phyloP scores from a whole-genome alignment of 2,888 invertebrate species.

The Pristionchus mayeri region DNA sequence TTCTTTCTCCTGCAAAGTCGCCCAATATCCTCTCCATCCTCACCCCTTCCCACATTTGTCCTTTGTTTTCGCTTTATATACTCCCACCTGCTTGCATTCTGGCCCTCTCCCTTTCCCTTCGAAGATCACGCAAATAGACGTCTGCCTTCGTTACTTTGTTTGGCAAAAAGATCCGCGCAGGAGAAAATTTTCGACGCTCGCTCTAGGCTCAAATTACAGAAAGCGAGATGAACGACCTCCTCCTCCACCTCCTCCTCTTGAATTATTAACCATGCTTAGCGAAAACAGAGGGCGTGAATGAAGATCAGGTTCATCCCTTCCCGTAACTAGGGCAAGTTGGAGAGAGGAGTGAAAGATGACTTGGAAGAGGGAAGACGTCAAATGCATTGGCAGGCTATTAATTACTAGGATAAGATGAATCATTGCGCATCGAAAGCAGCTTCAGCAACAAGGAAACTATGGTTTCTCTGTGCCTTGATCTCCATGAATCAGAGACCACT shows the following conservation, averaged over 20 bases:
- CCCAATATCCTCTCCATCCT: neutral
- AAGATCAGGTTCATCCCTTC: too few species aligned
- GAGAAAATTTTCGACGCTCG: neutral
- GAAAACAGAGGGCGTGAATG: neutral
- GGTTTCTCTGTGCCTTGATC: too few species aligned
- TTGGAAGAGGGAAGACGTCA: too few species aligned
- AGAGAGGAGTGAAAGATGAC: too few species aligned
- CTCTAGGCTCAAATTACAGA: slow-evolving; percentile 8
- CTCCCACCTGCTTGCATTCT: neutral
- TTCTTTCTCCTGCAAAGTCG: too few species aligned
- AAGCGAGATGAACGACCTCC: neutral
- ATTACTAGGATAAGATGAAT: too few species aligned
- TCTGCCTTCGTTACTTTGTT: slow-evolving; percentile 19
- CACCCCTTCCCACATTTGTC: neutral
- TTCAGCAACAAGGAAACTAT: too few species aligned
- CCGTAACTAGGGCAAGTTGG: too few species aligned
- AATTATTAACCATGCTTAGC: neutral
- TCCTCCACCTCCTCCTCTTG: neutral
- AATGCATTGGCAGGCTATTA: too few species aligned
- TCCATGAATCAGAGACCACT: neutral
- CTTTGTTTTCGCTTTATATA: neutral
- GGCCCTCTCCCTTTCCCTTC: neutral
- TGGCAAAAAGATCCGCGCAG: neutral
- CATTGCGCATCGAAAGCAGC: too few species aligned
- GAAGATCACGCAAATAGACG: slow-evolving; percentile 6